Evolutionary conservation across 2,797 vertebrate species (phyloP).

Genomic region (Enteromius viviparus): DNA sequence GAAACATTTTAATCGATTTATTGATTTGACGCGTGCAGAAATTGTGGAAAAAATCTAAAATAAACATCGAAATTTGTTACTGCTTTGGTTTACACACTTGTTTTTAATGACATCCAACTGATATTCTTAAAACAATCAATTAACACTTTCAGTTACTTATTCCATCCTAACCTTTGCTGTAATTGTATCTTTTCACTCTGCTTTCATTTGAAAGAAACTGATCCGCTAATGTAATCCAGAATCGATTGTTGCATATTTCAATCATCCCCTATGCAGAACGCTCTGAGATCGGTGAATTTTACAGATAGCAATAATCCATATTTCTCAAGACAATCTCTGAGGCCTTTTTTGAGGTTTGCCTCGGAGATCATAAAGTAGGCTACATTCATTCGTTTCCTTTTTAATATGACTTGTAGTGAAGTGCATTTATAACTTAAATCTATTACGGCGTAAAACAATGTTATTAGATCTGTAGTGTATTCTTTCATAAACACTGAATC

Average conservation of each 20-base stretch:
- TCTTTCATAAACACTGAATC: neutral
- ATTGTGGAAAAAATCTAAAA: neutral
- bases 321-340: neutral
- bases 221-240: conserved; percentile 47
- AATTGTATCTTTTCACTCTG: conserved; percentile 49
- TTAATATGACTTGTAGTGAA: neutral
- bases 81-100: neutral
- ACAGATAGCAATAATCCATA: conserved; percentile 13
- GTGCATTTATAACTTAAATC: neutral
- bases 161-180: conserved; percentile 30
- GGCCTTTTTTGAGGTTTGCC: neutral
- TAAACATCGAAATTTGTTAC: conserved; percentile 18
- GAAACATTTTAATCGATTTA: conserved; percentile 13
- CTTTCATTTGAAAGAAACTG: conserved; percentile 49
- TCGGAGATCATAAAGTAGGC: neutral
- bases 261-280: conserved; percentile 17
- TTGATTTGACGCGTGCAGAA: neutral
- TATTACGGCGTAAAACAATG: neutral
- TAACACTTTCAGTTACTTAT: conserved; percentile 31
- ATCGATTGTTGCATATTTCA: conserved; percentile 51
- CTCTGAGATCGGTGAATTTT: neutral
- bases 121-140: conserved; percentile 40
- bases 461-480: neutral
- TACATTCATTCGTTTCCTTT: neutral
- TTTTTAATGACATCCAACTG: conserved; percentile 12